A percentile compares a stretch with the other conserved stretches of the same genome.
Conservation (phyloP, 2,797 vertebrate species). For the Micrastur ruficollis region DNA sequence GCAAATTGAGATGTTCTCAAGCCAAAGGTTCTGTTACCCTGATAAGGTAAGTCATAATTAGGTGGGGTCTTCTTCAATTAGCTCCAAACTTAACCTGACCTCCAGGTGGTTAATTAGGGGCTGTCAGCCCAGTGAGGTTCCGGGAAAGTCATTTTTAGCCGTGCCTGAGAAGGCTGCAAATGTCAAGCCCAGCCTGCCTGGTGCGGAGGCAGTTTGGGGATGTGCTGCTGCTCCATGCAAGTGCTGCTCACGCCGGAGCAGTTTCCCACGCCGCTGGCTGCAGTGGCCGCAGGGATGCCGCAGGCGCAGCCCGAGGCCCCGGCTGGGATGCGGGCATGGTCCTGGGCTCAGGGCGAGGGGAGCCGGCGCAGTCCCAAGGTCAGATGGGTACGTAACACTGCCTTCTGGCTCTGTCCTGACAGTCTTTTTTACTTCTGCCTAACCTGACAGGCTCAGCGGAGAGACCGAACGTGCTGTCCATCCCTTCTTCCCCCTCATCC, state of each 20-base stretch:
- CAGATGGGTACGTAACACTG: too few species aligned
- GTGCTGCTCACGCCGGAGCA: accelerated
- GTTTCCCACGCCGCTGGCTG: neutral
- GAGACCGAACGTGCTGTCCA: neutral
- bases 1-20: conserved; percentile 1
- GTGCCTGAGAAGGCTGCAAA: neutral
- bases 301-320: accelerated
- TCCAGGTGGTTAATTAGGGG: neutral
- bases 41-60: neutral
- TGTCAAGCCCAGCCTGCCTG: accelerated
- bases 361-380: accelerated
- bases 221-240: neutral
- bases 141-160: neutral
- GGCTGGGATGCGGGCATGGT: accelerated
- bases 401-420: accelerated
- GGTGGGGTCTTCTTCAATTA: neutral
- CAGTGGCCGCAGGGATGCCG: neutral
- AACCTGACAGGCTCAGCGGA: neutral
- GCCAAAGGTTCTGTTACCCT: neutral
- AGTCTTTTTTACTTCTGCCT: neutral
- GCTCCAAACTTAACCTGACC: neutral
- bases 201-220: neutral
- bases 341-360: neutral
- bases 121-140: neutral
- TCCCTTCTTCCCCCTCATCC: neutral